Percentiles rank a stretch among this genome's conserved stretches.
phyloP scores from a whole-genome alignment of 2,888 invertebrate species.

The Spicauda simplicius region DNA sequence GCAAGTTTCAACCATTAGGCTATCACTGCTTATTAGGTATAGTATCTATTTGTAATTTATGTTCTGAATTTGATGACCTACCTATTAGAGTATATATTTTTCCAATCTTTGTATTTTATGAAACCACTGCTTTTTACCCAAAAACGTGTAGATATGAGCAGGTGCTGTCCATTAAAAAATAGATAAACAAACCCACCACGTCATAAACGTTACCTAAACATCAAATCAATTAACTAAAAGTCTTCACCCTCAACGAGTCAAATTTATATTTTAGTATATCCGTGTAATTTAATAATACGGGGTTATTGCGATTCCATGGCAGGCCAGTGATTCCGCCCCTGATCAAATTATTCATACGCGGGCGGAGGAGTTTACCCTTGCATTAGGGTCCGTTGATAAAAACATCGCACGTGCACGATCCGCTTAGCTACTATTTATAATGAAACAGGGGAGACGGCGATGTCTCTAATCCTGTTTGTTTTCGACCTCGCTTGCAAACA shows the following conservation, averaged over 20 bases:
- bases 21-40: no score
- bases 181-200: no score
- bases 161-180: no score
- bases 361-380: constrained; percentile 67
- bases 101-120: no score
- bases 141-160: no score
- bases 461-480: constrained; percentile 62
- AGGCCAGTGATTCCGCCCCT: constrained; percentile 57
- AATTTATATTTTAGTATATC: constrained; percentile 36
- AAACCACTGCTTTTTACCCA: no score
- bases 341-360: constrained; percentile 78
- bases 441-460: constrained; percentile 56
- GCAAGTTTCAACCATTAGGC: no score
- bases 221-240: constrained; percentile 27
- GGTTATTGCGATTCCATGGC: constrained; percentile 72
- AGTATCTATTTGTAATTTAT: no score
- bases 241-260: constrained; percentile 28
- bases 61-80: no score
- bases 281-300: constrained; percentile 81
- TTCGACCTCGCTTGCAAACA: constrained; percentile 44
- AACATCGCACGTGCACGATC: constrained; percentile 79
- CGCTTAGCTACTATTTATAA: constrained; percentile 76
- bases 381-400: constrained; percentile 71
- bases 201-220: not conserved
- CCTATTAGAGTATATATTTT: no score